Conservation (phyloP, 2,113 vertebrate genomes). For the Cyphomyrus discorhynchus region DNA sequence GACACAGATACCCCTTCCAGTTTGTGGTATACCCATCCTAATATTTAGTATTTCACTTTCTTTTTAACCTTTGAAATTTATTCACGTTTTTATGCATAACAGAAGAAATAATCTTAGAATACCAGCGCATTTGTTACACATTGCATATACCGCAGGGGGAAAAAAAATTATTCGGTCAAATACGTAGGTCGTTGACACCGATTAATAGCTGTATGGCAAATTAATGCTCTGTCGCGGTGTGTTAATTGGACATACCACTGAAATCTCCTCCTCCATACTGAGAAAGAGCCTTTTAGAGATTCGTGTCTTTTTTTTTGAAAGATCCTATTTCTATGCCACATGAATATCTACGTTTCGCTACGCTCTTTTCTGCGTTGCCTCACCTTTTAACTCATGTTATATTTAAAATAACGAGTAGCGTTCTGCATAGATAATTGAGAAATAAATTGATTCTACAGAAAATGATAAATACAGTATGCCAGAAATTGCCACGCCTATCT, state of each 20-base stretch:
- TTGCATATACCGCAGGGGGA: neutral
- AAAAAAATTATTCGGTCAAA: neutral
- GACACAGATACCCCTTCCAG: neutral
- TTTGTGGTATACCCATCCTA: neutral
- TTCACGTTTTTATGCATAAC: neutral
- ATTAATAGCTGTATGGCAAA: neutral
- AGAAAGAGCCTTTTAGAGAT: neutral
- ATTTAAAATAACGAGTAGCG: neutral
- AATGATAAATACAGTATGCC: neutral
- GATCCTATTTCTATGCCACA: neutral
- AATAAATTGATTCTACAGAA: neutral
- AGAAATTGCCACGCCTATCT: neutral
- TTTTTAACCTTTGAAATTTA: neutral
- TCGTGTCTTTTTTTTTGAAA: neutral
- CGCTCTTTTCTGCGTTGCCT: neutral
- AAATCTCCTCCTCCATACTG: neutral
- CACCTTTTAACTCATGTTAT: neutral
- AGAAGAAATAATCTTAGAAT: neutral
- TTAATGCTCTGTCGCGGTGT: neutral
- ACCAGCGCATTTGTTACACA: neutral
- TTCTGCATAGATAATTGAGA: neutral
- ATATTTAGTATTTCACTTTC: neutral
- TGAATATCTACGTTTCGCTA: neutral
- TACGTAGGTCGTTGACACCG: neutral
- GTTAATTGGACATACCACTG: neutral